Evolutionary conservation across 2,113 vertebrate genomes (phyloP), one percentile per base, ranked within the genome.

Genomic region (Speoplatyrhinus poulsoni): DNA sequence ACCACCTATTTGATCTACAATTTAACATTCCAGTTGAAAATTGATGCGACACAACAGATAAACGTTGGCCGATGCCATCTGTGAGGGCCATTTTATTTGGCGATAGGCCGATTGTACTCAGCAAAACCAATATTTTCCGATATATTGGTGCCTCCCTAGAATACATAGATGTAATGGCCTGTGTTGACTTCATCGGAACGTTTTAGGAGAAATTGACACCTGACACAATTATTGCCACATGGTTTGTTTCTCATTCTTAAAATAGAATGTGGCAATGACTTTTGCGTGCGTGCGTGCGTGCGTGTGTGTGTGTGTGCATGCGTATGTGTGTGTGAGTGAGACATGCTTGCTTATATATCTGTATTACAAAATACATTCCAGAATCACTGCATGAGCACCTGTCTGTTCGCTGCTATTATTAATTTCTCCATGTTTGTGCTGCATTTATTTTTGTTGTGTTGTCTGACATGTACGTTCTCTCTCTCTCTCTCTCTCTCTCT

Each of bases 401-500:
- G 75, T 61, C 73, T 84, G 80, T 80, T 70, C 64, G 56, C 65
- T 83, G 57, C 60, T 67, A 36, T 76, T 84, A 33, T 76, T 84
- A 32, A 62, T 70, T 77, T 67, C 53, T 56, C 7, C 70, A 10
- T 75, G 7, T 54, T 65, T 83, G 54, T 81, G 85, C 81, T 84
- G 75, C 75, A 84, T 66, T 79, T 82, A 89, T 72, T 78, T 87
- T 46, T 83, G 62, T 87, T 73, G 91, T 87, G 84, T 83, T 77
- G 66, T 90, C 57, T 91, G 69, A 87, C 64, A 72, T 87, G 74
- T 57, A 87, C 70, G 66, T 78, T 46, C 80, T 32, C 12, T 54
- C 53, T 82, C 82, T 89, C 79, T 85, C 64, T 89, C 72, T 84
- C 65, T 49, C 77, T 91, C 84, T 77, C 76, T 82, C 82, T 88